phyloP scores from a whole-genome alignment of 2,888 invertebrate genomes.

The Euplagia quadripunctaria region DNA sequence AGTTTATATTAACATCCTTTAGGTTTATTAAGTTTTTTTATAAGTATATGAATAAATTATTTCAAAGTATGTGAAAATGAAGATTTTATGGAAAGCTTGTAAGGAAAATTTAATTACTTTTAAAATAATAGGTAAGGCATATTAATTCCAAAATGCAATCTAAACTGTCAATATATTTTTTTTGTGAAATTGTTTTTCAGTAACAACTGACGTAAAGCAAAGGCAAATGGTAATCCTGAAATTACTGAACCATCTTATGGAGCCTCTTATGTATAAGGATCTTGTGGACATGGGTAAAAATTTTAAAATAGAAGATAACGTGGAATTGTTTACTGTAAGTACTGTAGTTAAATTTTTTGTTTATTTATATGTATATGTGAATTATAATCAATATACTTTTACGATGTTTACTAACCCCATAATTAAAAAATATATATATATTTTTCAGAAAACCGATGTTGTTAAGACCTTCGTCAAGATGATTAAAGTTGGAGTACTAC shows the following conservation, averaged over 20 bases:
- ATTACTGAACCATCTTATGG: conserved; percentile 84
- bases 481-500: conserved; percentile 86
- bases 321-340: conserved; percentile 73
- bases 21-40: no score
- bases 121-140: not conserved
- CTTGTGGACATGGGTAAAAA: conserved; percentile 75
- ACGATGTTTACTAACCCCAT: not conserved
- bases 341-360: not conserved
- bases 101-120: not conserved
- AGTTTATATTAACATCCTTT: no score
- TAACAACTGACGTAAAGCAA: conserved; percentile 73
- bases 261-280: conserved; percentile 82
- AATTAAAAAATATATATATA: not conserved
- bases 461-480: conserved; percentile 87
- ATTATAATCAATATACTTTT: not conserved
- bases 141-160: no score
- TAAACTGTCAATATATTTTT: not conserved
- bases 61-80: no score
- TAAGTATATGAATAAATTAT: no score
- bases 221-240: conserved; percentile 83
- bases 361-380: not conserved
- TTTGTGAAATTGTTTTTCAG: conserved; percentile 58
- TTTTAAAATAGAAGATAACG: conserved; percentile 78
- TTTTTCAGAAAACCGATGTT: conserved; percentile 83
- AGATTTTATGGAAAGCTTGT: no score